Percentiles rank a stretch among this genome's conserved stretches.
These are phyloP conservation scores for Hycleus phaleratus DNA, from an alignment of 1,140 invertebrate genomes.

Conservation along the genomic window DNA sequence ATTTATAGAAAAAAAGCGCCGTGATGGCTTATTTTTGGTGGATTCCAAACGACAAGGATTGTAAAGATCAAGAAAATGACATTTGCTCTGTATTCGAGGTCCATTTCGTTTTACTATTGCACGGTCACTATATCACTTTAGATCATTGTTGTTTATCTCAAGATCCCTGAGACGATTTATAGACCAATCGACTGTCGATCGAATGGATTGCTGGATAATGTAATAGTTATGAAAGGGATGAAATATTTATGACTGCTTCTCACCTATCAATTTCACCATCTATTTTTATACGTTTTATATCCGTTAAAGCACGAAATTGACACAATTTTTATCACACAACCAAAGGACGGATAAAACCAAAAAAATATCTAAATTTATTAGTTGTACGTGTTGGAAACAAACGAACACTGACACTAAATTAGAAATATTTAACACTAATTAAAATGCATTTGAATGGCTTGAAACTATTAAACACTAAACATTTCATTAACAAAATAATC, in stretches of 20 bases:
- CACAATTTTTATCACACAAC: no score
- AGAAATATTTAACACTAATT: slow-evolving; percentile 7
- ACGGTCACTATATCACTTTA: slow-evolving; percentile 14
- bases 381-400: no score
- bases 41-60: neutral
- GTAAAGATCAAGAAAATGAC: slow-evolving; percentile 13
- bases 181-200: slow-evolving; percentile 6
- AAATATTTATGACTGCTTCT: slow-evolving; percentile 3
- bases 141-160: slow-evolving; percentile 20
- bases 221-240: slow-evolving; percentile 8
- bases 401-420: neutral
- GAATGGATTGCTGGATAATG: slow-evolving; percentile 13
- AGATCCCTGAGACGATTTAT: slow-evolving; percentile 14
- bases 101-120: slow-evolving; percentile 11
- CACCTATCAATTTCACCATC: slow-evolving; percentile 1
- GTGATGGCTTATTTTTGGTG: no score
- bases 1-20: no score
- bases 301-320: no score
- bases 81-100: slow-evolving; percentile 1
- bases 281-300: no score
- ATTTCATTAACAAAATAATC: slow-evolving; percentile 4
- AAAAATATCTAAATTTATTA: no score
- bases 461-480: slow-evolving; percentile 2
- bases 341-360: no score
- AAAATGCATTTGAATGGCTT: slow-evolving; percentile 7